Evolutionary conservation across 2,888 invertebrate species (phyloP).

Genomic region (Diplazon laetatorius): DNA sequence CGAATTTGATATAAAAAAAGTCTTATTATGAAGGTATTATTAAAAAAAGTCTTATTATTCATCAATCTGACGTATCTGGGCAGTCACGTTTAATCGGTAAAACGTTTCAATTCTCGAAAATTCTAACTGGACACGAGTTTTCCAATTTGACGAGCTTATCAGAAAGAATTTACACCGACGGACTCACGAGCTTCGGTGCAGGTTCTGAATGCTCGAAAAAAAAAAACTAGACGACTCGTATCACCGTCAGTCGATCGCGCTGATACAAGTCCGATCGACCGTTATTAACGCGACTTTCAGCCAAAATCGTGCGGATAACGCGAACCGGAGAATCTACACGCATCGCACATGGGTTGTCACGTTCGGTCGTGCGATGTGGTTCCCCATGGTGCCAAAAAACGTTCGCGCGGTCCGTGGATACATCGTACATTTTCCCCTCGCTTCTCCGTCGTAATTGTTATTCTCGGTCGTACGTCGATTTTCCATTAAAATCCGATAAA

Average conservation of each 20-base stretch:
- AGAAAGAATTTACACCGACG: background rate
- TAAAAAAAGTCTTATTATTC: too few relatives aligned
- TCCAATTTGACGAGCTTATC: background rate
- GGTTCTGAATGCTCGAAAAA: background rate
- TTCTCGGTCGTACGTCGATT: slow-evolving; percentile 8
- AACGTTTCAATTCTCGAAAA: too few relatives aligned
- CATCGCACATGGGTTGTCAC: background rate
- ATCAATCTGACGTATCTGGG: too few relatives aligned
- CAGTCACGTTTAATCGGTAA: too few relatives aligned
- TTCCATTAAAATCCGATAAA: slow-evolving; percentile 69
- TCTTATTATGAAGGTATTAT: too few relatives aligned
- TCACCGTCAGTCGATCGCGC: slow-evolving; percentile 14
- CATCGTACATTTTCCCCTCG: slow-evolving; percentile 58
- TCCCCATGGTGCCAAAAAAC: slow-evolving; percentile 25
- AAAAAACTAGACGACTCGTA: slow-evolving; percentile 1
- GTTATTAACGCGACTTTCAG: slow-evolving; percentile 50
- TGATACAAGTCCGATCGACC: slow-evolving; percentile 23
- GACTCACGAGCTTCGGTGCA: background rate
- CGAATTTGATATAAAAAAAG: too few relatives aligned
- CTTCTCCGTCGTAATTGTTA: background rate
- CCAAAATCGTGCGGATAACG: slow-evolving; percentile 33
- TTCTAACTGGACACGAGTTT: background rate
- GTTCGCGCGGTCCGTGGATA: slow-evolving; percentile 21
- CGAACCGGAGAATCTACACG: background rate
- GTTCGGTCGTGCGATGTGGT: background rate